These are phyloP conservation scores for Nomada fabriciana DNA, from an alignment of 2,888 invertebrate genomes.

Conservation along the genomic window DNA sequence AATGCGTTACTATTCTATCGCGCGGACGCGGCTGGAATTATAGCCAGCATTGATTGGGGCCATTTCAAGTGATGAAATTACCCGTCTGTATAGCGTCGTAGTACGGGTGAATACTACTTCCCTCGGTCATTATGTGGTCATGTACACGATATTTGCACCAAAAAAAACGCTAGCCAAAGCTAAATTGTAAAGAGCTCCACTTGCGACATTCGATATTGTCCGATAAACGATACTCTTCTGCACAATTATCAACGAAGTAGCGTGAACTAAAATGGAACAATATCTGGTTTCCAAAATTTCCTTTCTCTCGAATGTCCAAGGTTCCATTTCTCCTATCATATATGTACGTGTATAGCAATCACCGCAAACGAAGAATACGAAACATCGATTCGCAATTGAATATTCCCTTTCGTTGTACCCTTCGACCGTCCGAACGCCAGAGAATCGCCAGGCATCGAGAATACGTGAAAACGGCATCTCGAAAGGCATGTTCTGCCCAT, in stretches of 20 bases:
- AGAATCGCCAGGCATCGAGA: slow-evolving; percentile 43
- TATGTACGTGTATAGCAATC: background rate
- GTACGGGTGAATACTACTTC: background rate
- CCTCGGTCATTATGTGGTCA: slow-evolving; percentile 21
- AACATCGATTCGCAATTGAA: background rate
- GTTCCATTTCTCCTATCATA: background rate
- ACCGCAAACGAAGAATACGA: background rate
- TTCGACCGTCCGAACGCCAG: background rate
- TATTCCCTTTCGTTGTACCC: background rate
- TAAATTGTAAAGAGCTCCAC: background rate
- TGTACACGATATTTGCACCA: too few species aligned
- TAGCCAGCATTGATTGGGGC: slow-evolving; percentile 32
- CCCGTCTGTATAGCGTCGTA: background rate
- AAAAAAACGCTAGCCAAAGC: too few species aligned
- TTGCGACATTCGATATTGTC: background rate
- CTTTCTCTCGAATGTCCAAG: background rate
- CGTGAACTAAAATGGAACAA: background rate
- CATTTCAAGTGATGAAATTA: slow-evolving; percentile 36
- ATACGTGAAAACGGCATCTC: slow-evolving; percentile 58
- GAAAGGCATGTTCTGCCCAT: slow-evolving; percentile 61
- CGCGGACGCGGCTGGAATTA: background rate
- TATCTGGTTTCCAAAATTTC: background rate
- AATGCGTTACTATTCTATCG: slow-evolving; percentile 23
- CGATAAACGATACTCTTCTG: slow-evolving; percentile 7
- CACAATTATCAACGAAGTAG: background rate